These are phyloP conservation scores for Etheostoma nigrum DNA, from an alignment of 2,797 vertebrate genomes.

Conservation along the genomic window DNA sequence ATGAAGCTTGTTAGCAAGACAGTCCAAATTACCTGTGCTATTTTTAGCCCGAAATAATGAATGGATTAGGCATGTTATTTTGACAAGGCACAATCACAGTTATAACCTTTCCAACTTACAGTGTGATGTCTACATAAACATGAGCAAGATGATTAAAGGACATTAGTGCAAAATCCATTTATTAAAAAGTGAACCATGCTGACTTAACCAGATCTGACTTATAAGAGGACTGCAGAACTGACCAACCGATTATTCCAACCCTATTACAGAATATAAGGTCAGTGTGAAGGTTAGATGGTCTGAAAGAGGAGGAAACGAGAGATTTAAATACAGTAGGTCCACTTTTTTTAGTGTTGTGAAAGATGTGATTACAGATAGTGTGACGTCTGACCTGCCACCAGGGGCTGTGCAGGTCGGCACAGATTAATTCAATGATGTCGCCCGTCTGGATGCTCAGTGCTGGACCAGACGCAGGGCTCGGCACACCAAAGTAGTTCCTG, in stretches of 20 bases:
- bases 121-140: background rate
- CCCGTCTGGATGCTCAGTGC: slow-evolving; percentile 90
- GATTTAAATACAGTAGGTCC: slow-evolving; percentile 14
- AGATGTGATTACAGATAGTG: slow-evolving; percentile 8
- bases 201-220: background rate
- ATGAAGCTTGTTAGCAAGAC: slow-evolving; percentile 32
- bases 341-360: slow-evolving; percentile 11
- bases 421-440: slow-evolving; percentile 92
- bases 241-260: background rate
- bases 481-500: slow-evolving; percentile 89
- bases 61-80: background rate
- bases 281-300: slow-evolving; percentile 18
- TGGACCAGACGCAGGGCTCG: slow-evolving; percentile 88
- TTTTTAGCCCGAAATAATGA: background rate
- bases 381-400: slow-evolving; percentile 94
- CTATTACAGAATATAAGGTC: slow-evolving; percentile 16
- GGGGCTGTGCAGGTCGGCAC: slow-evolving; percentile 91
- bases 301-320: slow-evolving; percentile 7
- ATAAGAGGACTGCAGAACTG: background rate
- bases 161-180: background rate
- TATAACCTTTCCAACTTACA: background rate
- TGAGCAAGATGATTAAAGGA: background rate
- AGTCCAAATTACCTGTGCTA: background rate
- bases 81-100: background rate
- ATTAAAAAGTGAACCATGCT: background rate